Evolutionary conservation across 1,140 invertebrate genomes (phyloP).

Genomic region (Nomia melanderi): DNA sequence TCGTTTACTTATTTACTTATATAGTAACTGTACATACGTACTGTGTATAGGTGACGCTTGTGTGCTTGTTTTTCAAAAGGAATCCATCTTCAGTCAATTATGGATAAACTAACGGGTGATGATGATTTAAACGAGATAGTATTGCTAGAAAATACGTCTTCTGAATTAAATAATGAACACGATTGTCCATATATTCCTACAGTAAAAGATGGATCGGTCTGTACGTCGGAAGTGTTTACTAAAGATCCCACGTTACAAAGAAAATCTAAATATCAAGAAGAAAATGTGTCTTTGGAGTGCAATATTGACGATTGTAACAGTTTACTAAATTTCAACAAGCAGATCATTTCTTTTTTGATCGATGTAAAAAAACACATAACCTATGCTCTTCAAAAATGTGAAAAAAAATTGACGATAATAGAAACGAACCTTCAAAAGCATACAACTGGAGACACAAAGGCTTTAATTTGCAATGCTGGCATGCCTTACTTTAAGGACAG

Average conservation of each 20-base stretch:
- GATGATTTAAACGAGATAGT: not conserved
- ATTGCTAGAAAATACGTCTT: not conserved
- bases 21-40: no score
- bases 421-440: conserved; percentile 31
- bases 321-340: conserved; percentile 60
- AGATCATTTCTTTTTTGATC: conserved; percentile 56
- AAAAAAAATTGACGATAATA: conserved; percentile 53
- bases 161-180: not conserved
- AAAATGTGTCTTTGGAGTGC: not conserved
- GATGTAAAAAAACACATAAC: conserved; percentile 58
- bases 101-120: not conserved
- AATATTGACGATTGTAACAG: not conserved
- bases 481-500: conserved; percentile 80
- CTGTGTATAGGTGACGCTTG: no score
- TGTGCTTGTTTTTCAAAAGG: no score
- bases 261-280: not conserved
- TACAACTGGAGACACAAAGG: conserved; percentile 25
- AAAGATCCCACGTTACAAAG: not conserved
- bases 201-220: not conserved
- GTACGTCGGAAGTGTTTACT: not conserved
- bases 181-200: not conserved
- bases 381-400: conserved; percentile 63
- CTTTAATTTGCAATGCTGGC: conserved; percentile 60
- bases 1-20: no score
- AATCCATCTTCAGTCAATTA: not conserved